A percentile compares a stretch with the other conserved stretches of the same genome.
Evolutionary conservation across 2,888 invertebrate species (phyloP).

Genomic region (Rhodophaea formosa): DNA sequence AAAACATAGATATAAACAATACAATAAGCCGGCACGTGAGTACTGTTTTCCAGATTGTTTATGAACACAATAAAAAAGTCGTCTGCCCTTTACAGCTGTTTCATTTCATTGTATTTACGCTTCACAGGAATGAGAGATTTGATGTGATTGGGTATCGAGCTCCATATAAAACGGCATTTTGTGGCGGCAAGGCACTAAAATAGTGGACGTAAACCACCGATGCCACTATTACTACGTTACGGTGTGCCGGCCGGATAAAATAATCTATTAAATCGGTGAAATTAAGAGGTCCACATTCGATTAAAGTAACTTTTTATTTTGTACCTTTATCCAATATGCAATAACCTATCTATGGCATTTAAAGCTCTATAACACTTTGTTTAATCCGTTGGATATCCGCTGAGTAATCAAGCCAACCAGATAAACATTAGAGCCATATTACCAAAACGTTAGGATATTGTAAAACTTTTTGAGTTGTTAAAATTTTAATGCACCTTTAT

Average conservation of each 20-base stretch:
- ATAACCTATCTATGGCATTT: too few species aligned
- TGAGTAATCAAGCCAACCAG: too few species aligned
- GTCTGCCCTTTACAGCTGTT: conserved; percentile 2
- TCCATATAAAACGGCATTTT: conserved; percentile 12
- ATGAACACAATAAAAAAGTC: conserved; percentile 1
- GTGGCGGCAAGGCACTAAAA: conserved; percentile 14
- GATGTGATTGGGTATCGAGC: conserved; percentile 12
- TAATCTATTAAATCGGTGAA: neutral
- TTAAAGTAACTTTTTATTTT: too few species aligned
- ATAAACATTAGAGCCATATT: too few species aligned
- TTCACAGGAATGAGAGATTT: conserved; percentile 13
- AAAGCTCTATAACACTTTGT: too few species aligned
- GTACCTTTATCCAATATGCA: too few species aligned
- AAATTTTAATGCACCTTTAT: too few species aligned
- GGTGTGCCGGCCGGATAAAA: conserved; percentile 2
- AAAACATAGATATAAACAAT: too few species aligned
- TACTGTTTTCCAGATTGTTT: neutral
- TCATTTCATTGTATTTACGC: conserved; percentile 12
- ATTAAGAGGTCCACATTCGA: neutral
- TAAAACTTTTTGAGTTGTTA: too few species aligned
- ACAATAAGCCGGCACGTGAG: too few species aligned
- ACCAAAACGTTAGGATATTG: too few species aligned
- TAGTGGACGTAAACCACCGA: conserved; percentile 11
- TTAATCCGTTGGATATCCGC: too few species aligned
- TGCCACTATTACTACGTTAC: conserved; percentile 6